phyloP scores from a whole-genome alignment of 2,797 vertebrate genomes.

The Lateolabrax maculatus region DNA sequence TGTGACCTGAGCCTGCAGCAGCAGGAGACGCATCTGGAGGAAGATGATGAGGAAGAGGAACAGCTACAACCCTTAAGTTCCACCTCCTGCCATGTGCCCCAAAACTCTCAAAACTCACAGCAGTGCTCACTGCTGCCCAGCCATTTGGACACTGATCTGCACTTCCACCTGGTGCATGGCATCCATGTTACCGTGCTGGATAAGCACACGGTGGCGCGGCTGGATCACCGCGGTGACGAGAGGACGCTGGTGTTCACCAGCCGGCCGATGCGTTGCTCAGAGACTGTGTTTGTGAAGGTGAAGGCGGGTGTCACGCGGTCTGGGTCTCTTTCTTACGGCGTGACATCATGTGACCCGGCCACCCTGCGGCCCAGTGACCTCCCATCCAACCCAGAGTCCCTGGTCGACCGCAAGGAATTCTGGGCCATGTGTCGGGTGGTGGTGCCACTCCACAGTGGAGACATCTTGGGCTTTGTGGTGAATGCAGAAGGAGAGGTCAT shows the following conservation, averaged over 20 bases:
- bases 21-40: constrained; percentile 71
- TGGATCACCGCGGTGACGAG: constrained; percentile 90
- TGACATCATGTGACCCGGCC: constrained; percentile 93
- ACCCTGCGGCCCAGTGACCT: constrained; percentile 90
- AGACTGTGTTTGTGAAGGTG: constrained; percentile 92
- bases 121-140: constrained; percentile 90
- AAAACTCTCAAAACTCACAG: constrained; percentile 94
- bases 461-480: constrained; percentile 93
- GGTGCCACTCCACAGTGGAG: constrained; percentile 89
- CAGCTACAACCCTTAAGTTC: constrained; percentile 67
- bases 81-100: constrained; percentile 90
- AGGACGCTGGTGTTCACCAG: constrained; percentile 94
- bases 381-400: constrained; percentile 90
- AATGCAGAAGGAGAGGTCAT: constrained; percentile 91
- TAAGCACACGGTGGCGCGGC: constrained; percentile 90
- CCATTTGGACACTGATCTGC: constrained; percentile 91
- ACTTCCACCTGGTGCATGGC: constrained; percentile 91
- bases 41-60: constrained; percentile 75
- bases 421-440: constrained; percentile 92
- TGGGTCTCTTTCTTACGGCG: constrained; percentile 89
- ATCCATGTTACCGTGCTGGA: constrained; percentile 89
- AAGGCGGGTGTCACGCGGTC: constrained; percentile 79
- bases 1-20: constrained; percentile 93
- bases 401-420: constrained; percentile 95
- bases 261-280: constrained; percentile 89